Base-by-base conservation (phyloP, 2,113 vertebrate genomes). In the Nanger granti region DNA sequence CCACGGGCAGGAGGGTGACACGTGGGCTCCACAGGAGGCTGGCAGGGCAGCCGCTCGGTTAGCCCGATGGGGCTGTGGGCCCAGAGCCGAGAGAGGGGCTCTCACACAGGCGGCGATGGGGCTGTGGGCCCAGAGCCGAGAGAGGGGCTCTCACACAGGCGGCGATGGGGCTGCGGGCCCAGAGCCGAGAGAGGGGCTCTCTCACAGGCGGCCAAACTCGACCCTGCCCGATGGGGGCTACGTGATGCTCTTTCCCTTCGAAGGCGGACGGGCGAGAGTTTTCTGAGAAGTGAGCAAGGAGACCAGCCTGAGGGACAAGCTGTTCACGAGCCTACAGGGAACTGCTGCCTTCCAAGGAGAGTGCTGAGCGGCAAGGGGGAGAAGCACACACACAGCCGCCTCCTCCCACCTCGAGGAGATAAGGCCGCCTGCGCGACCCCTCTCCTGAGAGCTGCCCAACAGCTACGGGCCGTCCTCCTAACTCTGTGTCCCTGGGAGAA, bases 231-330 rank as follows among this genome's bases (percentile, higher is more conserved):
- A 97, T 37, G 28, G 89, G 64, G 52, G 73, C 86, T 96, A 31
- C 59, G 44, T 62, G 49, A 49, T 79, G 82, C 59, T 52, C 26
- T 54, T 80, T 20, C 47, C 62, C 87, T 90, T 88, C 55, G 9
- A 95, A 90, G 80, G 49, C 31, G n/a, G 60, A 69, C 34, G 57
- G 86, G 86, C 24, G 4, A 26, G 57, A 79, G 47, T 94, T 93
- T 98, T 95, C 31, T n/a, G 44, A 96, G 73, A 87, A 85, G 79
- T 62, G 83, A 93, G 86, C 64, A 83, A 69, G 60, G 79, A 83
- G 47, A 15, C 5, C 69, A 82, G 64, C 4, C 13, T 10, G 26
- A 80, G 55, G 34, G 83, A 87, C 84, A 60, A 86, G 64, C 57
- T 92, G 54, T 37, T 94, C 31, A 55, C 2, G 13, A 91, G 29